A percentile compares a stretch with the other conserved stretches of the same genome.
phyloP scores from a whole-genome alignment of 2,888 invertebrate genomes.

The Synergus laeviventris region DNA sequence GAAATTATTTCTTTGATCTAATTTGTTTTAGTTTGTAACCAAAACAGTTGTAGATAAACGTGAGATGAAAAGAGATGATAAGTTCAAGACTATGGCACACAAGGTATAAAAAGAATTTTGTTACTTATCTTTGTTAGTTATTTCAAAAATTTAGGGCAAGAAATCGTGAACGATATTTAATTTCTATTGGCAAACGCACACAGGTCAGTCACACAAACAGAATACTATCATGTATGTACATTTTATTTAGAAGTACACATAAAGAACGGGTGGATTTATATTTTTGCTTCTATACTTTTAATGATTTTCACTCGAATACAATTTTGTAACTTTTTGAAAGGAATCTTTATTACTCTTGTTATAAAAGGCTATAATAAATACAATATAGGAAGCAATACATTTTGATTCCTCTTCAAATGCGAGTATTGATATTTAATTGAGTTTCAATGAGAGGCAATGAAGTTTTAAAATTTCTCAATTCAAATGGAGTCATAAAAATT shows the following conservation, averaged over 20 bases:
- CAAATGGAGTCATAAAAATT: too few relatives aligned
- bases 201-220: constrained; percentile 10
- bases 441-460: too few relatives aligned
- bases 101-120: constrained; percentile 1
- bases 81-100: constrained; percentile 4
- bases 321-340: neutral
- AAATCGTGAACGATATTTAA: constrained; percentile 16
- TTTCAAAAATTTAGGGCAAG: neutral
- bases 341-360: neutral
- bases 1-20: neutral
- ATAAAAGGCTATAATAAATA: too few relatives aligned
- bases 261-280: constrained; percentile 20
- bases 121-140: constrained; percentile 13
- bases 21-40: too few relatives aligned
- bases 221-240: constrained; percentile 13
- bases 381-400: too few relatives aligned
- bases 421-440: too few relatives aligned
- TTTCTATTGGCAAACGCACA: constrained; percentile 18
- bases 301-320: neutral
- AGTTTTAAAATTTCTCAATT: too few relatives aligned
- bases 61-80: constrained; percentile 1
- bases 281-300: neutral
- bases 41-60: neutral
- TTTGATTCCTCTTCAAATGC: too few relatives aligned
- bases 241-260: neutral